Evolutionary conservation across 2,113 vertebrate genomes (phyloP), one percentile per base, ranked within the genome.

Genomic region (Prolemur simus): DNA sequence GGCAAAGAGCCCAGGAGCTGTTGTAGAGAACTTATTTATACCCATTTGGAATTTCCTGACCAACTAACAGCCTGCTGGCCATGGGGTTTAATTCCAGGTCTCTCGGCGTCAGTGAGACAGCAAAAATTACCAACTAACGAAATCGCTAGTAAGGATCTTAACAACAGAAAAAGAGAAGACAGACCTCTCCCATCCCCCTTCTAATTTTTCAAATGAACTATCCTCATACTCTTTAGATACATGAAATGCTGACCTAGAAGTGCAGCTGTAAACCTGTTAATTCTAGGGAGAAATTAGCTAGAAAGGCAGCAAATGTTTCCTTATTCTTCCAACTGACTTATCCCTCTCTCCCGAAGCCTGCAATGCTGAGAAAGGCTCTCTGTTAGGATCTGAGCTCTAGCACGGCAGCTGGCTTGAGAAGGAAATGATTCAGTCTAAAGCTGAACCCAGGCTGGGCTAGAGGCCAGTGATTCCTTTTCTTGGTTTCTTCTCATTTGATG

Each of bases 1-100:
- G 98, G 98, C 98, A 97, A 78, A 47, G 80, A 96, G 98, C 98
- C 98, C 98, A 94, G 97, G 97, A 97, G 97, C 97, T 97, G 98
- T 96, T 98, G 97, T 92, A 84, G 97, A 98, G 96, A 93, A 98
- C 98, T 99, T 98, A 99, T 98, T 99, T 98, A 98, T 98, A 98
- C 97, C 98, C 98, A 97, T 97, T 98, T 99, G 99, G 99, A 98
- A 99, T 99, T 99, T 99, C 99, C 99, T 99, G 99, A 98, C 98
- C 97, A 97, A 97, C 98, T 92, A 97, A 91, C 94, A 95, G 94
- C 97, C 96, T 96, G 97, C 97, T 98, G 98, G 98, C 97, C 96
- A 95, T 77, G 10, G 95, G 93, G 71, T 93, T 91, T 98, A 98
- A 98, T 97, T 84, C 98, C 96, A 97, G 95, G 88, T 56, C 96